Percentiles rank a stretch among this genome's conserved stretches.
Evolutionary conservation across 2,888 invertebrate species (phyloP).

Genomic region (Drosophila mercatorum): DNA sequence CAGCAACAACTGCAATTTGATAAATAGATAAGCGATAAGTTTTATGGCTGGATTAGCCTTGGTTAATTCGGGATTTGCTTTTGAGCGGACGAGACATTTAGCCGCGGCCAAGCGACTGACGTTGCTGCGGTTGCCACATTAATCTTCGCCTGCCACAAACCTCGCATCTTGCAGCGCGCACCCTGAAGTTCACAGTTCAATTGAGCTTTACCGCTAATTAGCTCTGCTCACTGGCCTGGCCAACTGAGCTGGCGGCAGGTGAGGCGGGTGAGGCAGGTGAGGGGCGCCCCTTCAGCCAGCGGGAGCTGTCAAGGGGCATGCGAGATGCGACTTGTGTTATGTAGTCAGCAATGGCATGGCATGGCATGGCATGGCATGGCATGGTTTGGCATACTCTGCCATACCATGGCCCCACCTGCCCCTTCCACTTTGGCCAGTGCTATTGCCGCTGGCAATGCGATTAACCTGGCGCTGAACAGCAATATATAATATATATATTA

Average conservation of each 20-base stretch:
- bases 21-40: slow-evolving; percentile 67
- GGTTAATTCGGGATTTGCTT: slow-evolving; percentile 35
- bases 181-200: slow-evolving; percentile 73
- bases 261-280: too few relatives aligned
- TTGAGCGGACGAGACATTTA: slow-evolving; percentile 28
- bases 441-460: slow-evolving; percentile 27
- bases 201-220: slow-evolving; percentile 74
- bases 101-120: slow-evolving; percentile 25
- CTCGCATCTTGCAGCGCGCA: slow-evolving; percentile 17
- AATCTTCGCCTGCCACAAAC: slow-evolving; percentile 41
- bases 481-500: not conserved
- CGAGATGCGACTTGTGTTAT: slow-evolving; percentile 16
- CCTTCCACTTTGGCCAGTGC: slow-evolving; percentile 4
- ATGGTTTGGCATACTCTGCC: too few relatives aligned
- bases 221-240: slow-evolving; percentile 13
- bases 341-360: not conserved
- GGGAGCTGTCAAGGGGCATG: slow-evolving; percentile 4
- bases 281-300: not conserved
- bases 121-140: slow-evolving; percentile 38
- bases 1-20: slow-evolving; percentile 46
- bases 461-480: too few relatives aligned
- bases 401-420: not conserved
- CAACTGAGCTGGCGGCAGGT: not conserved
- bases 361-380: not conserved
- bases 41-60: slow-evolving; percentile 55